phyloP scores from a whole-genome alignment of 2,113 vertebrate genomes.

The Parotia lawesii region DNA sequence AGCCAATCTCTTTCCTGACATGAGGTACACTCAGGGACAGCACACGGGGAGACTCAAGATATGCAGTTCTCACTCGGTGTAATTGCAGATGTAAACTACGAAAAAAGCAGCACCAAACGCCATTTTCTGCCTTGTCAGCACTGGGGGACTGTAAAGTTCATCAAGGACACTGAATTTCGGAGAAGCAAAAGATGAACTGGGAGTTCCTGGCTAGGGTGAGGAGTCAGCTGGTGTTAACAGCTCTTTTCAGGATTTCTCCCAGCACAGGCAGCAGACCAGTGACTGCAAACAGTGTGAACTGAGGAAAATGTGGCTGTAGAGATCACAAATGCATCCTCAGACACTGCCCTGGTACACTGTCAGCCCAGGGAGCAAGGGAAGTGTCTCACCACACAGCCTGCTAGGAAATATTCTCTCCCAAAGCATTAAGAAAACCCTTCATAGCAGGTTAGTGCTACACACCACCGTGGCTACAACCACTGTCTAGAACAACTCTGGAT shows the following conservation, averaged over 20 bases:
- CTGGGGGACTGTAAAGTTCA: neutral
- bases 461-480: neutral
- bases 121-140: neutral
- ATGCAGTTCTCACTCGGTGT: neutral
- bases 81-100: neutral
- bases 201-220: neutral
- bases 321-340: neutral
- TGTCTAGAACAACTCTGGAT: neutral
- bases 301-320: neutral
- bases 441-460: neutral
- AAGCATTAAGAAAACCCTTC: neutral
- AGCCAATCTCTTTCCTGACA: neutral
- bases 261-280: neutral
- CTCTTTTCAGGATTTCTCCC: neutral
- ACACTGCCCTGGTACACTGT: neutral
- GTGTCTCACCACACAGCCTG: neutral
- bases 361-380: neutral
- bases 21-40: neutral
- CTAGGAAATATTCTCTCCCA: neutral
- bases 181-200: neutral
- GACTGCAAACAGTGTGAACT: neutral
- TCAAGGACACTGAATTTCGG: neutral
- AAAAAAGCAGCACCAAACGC: neutral
- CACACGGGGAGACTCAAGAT: fast-evolving
- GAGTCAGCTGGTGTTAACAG: neutral